phyloP scores from a whole-genome alignment of 2,113 vertebrate genomes.

The Polypterus senegalus region DNA sequence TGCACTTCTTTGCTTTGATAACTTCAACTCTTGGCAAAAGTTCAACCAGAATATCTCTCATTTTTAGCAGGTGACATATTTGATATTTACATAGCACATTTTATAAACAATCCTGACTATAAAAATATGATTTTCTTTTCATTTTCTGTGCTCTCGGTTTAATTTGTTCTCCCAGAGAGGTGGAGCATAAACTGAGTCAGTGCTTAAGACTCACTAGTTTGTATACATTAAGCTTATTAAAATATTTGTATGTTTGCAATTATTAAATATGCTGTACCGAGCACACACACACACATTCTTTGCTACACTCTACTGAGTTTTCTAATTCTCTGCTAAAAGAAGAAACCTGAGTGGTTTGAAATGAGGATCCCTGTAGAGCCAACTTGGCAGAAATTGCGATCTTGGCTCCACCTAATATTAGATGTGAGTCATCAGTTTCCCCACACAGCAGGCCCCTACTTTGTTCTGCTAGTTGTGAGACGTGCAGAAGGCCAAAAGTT shows the following conservation, averaged over 20 bases:
- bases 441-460: slow-evolving; percentile 51
- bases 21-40: no score
- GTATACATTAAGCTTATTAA: no score
- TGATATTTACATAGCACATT: no score
- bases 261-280: background rate
- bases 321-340: slow-evolving; percentile 10
- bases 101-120: no score
- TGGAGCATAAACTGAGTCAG: no score
- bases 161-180: no score
- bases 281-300: background rate
- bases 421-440: slow-evolving; percentile 65
- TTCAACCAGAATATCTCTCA: no score
- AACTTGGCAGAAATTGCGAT: slow-evolving; percentile 48
- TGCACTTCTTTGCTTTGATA: no score
- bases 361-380: slow-evolving; percentile 52
- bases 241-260: slow-evolving; percentile 2
- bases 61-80: no score
- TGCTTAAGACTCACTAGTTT: no score
- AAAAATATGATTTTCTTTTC: no score
- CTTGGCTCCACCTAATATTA: slow-evolving; percentile 60
- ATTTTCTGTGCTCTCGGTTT: no score
- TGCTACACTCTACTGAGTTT: slow-evolving; percentile 1
- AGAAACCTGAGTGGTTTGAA: slow-evolving; percentile 65
- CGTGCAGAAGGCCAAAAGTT: slow-evolving; percentile 30
- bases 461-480: slow-evolving; percentile 43